phyloP scores from a whole-genome alignment of 2,797 vertebrate genomes.

The Hydrocynus forskahlii region DNA sequence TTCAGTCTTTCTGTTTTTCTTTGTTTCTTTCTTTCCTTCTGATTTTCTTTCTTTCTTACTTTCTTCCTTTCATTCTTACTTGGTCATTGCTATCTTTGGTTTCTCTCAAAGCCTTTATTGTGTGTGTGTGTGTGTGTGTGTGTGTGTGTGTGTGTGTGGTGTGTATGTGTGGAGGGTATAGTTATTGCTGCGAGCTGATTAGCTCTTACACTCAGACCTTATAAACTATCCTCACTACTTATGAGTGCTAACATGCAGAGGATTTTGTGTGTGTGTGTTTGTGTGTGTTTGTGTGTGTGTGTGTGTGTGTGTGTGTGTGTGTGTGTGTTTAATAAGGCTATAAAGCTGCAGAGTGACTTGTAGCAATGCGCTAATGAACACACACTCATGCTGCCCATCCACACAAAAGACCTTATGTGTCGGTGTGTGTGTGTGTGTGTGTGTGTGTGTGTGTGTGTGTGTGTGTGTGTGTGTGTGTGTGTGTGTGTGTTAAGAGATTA shows the following conservation, averaged over 20 bases:
- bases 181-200: slow-evolving; percentile 54
- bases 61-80: slow-evolving; percentile 33
- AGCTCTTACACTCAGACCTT: slow-evolving; percentile 41
- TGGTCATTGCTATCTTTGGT: slow-evolving; percentile 48
- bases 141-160: neutral
- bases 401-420: no score
- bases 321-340: slow-evolving; percentile 55
- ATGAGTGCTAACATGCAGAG: no score
- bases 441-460: no score
- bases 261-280: slow-evolving; percentile 23
- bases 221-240: slow-evolving; percentile 39
- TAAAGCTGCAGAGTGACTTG: slow-evolving; percentile 58
- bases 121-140: no score
- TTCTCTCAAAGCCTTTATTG: no score
- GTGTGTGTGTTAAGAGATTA: no score
- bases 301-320: slow-evolving; percentile 28
- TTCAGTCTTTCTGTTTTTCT: neutral
- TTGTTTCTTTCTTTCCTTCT: neutral
- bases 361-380: slow-evolving; percentile 56
- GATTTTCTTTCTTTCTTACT: neutral
- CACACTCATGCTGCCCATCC: neutral
- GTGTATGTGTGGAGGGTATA: slow-evolving; percentile 58
- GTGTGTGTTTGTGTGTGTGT: slow-evolving; percentile 2
- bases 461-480: no score
- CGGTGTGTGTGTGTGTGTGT: no score